Evolutionary conservation across 2,113 vertebrate species (phyloP).

Genomic region (Urocynchramus pylzowi): DNA sequence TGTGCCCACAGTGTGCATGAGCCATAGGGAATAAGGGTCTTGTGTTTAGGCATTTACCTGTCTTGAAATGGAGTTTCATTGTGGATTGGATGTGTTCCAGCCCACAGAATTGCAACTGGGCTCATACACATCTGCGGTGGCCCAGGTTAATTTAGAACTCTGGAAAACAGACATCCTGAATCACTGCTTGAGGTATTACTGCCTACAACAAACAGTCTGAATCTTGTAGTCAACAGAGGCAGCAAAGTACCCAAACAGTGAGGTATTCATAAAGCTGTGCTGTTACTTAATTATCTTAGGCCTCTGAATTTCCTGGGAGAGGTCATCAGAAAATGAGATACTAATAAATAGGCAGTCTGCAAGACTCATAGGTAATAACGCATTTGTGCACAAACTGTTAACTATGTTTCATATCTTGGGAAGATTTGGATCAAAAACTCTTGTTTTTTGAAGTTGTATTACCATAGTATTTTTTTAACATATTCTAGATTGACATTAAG

Average conservation of each 20-base stretch:
- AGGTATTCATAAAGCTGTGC: not conserved
- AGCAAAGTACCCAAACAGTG: not conserved
- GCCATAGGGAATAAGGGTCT: not conserved
- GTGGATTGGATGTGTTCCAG: not conserved
- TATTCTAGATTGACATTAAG: not conserved
- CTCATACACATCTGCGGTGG: not conserved
- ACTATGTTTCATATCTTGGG: not conserved
- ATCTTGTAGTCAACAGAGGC: not conserved
- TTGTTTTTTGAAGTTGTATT: not conserved
- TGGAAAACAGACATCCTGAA: not conserved
- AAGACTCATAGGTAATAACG: not conserved
- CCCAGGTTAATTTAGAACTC: not conserved
- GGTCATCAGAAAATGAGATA: not conserved
- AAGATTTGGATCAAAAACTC: not conserved
- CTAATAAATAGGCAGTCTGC: not conserved
- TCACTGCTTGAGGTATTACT: not conserved
- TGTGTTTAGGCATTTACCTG: not conserved
- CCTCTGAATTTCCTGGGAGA: not conserved
- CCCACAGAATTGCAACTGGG: not conserved
- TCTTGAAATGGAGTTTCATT: not conserved
- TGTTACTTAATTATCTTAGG: not conserved
- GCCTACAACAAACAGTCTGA: not conserved
- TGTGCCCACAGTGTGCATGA: fast-evolving
- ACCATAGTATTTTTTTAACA: not conserved
- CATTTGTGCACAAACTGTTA: not conserved